Percentiles rank a stretch among this genome's conserved stretches.
These are phyloP conservation scores for Neodontobutis hainanensis DNA, from an alignment of 2,113 vertebrate genomes.

Conservation along the genomic window DNA sequence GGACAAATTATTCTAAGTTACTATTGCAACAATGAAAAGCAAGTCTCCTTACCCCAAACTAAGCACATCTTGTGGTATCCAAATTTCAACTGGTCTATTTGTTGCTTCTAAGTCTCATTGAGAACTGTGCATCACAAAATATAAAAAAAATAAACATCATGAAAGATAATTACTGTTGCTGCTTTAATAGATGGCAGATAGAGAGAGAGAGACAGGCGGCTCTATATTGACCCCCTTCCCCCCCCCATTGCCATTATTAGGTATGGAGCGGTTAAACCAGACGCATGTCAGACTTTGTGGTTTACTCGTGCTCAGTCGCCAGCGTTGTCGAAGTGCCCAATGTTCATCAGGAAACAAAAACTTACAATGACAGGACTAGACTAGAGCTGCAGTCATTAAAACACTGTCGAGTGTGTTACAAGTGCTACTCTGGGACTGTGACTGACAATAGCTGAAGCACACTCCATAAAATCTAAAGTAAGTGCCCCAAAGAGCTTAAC, in stretches of 20 bases:
- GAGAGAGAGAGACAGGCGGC: neutral
- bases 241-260: conserved; percentile 19
- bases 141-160: conserved; percentile 2
- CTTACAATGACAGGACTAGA: conserved; percentile 7
- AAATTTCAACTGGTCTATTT: conserved; percentile 46
- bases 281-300: conserved; percentile 70
- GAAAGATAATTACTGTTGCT: conserved; percentile 23
- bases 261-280: conserved; percentile 14
- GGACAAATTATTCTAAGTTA: too few species aligned
- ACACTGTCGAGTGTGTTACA: conserved; percentile 26
- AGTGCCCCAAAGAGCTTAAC: conserved; percentile 61
- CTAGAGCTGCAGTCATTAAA: conserved; percentile 41
- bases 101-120: conserved; percentile 21
- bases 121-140: conserved; percentile 11
- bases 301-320: conserved; percentile 58
- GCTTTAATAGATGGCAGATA: neutral
- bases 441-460: conserved; percentile 54
- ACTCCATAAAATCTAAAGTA: conserved; percentile 59
- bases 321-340: conserved; percentile 54
- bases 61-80: conserved; percentile 1
- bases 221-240: neutral
- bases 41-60: too few species aligned
- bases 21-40: too few species aligned
- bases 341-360: conserved; percentile 20
- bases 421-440: conserved; percentile 29